Base-by-base conservation (phyloP, 2,797 vertebrate species). In the Crax fasciolata region DNA sequence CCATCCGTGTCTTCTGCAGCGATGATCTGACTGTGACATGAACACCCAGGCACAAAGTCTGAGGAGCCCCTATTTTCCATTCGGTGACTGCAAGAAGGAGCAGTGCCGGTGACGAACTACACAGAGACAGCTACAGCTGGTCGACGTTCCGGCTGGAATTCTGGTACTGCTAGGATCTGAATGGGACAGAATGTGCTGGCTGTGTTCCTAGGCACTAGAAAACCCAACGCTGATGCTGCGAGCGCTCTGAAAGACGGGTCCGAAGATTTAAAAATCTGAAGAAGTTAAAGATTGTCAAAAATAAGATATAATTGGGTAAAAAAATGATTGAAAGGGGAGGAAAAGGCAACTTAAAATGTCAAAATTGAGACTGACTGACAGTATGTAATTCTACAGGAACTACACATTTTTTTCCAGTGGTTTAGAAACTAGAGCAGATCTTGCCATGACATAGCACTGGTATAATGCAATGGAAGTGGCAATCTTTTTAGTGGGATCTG, bases 211-310 rank as follows among this genome's bases (percentile, higher is more conserved):
- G 48, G 71, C 38, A 76, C 15, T 66, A 4, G 10, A 66, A 58
- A 73, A 62, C 49, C 58, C 23, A n/a, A 43, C 20, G 10, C 1
- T 89, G 77, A 15, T 84, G 73, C 54, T 75, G n/a, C 13, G 52
- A 68, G 52, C 5, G 7, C 43, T 70, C 30, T 59, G 43, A 91
- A 85, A 84, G 54, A 44, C 17, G 57, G 30, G 59, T 24, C 48
- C 88, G 46, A 27, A 62, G 35, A 59, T 86, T 25, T 15, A 16
- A 57, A 90, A 61, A 61, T 38, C 38, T 17, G 54, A 27, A 2
- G 13, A 63, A 74, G 23, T 77, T 84, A 71, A 88, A 90, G 57
- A 16, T 61, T 73, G 43, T 78, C 54, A 43, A 41, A 81, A 94
- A 51, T 51, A 48, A 52, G 46, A 43, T 59, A 4, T 2, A 23